Conservation (phyloP, 2,888 invertebrate species). For the Folsomia candida region DNA sequence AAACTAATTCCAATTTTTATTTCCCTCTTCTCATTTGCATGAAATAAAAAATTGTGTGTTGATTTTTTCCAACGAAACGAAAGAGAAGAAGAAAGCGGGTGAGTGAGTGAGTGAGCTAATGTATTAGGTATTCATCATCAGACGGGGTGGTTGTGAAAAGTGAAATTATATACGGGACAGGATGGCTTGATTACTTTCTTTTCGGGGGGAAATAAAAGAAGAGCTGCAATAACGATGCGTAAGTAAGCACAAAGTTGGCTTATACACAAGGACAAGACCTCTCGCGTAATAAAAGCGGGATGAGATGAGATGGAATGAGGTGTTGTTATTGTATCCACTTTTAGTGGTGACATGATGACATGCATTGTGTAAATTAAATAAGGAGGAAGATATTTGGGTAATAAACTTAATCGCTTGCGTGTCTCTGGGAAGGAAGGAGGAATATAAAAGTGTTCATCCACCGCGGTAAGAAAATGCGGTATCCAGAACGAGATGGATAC, state of each 20-base stretch:
- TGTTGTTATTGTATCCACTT: neutral
- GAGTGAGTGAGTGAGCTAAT: neutral
- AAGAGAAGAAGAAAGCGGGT: slow-evolving; percentile 3
- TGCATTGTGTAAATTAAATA: neutral
- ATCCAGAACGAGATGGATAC: no score
- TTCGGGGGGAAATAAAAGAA: neutral
- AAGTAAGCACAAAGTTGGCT: neutral
- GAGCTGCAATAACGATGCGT: neutral
- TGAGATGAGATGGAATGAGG: neutral
- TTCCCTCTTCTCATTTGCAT: slow-evolving; percentile 42
- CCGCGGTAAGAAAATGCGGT: no score
- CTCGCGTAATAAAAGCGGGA: neutral
- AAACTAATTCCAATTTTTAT: slow-evolving; percentile 16
- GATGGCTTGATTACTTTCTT: neutral
- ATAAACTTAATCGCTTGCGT: neutral
- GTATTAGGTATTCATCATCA: neutral
- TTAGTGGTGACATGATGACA: no score
- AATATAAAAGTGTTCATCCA: neutral
- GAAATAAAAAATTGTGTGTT: slow-evolving; percentile 40
- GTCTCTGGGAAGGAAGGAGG: neutral
- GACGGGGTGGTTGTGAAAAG: neutral
- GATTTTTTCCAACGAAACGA: slow-evolving; percentile 33
- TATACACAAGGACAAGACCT: neutral
- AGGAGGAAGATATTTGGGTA: neutral
- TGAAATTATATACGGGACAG: neutral